Evolutionary conservation across 2,888 invertebrate species (phyloP).

Genomic region (Archaeoteleia sp.): DNA sequence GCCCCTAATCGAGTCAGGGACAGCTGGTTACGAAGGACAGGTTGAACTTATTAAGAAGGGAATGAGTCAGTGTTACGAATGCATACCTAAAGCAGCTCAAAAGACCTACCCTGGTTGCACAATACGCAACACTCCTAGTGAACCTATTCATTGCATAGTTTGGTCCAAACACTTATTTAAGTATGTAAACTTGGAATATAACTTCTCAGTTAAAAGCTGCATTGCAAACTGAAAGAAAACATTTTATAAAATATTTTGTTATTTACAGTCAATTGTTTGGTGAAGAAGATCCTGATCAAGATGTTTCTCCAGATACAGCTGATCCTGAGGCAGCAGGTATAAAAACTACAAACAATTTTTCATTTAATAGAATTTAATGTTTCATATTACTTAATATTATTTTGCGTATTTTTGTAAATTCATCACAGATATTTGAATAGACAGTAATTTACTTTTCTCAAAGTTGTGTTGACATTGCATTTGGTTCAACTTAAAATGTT

Average conservation of each 20-base stretch:
- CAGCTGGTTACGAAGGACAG: conserved; percentile 98
- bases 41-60: conserved; percentile 92
- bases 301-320: conserved; percentile 97
- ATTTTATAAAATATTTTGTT: conserved; percentile 19
- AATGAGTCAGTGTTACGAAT: conserved; percentile 97
- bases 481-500: too few species aligned
- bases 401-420: too few species aligned
- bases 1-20: conserved; percentile 97
- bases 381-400: too few species aligned
- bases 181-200: too few species aligned
- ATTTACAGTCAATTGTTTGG: conserved; percentile 93
- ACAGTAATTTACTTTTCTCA: too few species aligned
- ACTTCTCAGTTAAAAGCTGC: neutral
- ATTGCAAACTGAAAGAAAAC: neutral
- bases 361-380: neutral
- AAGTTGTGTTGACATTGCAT: too few species aligned
- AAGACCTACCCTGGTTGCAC: conserved; percentile 98
- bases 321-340: conserved; percentile 91
- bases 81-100: conserved; percentile 91
- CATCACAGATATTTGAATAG: too few species aligned
- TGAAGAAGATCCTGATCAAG: conserved; percentile 96
- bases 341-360: neutral
- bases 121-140: conserved; percentile 98
- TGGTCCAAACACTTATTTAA: conserved; percentile 99
- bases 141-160: conserved; percentile 99